Base-by-base conservation (phyloP, 2,888 invertebrate genomes). In the Hipparchia sbordonii region DNA sequence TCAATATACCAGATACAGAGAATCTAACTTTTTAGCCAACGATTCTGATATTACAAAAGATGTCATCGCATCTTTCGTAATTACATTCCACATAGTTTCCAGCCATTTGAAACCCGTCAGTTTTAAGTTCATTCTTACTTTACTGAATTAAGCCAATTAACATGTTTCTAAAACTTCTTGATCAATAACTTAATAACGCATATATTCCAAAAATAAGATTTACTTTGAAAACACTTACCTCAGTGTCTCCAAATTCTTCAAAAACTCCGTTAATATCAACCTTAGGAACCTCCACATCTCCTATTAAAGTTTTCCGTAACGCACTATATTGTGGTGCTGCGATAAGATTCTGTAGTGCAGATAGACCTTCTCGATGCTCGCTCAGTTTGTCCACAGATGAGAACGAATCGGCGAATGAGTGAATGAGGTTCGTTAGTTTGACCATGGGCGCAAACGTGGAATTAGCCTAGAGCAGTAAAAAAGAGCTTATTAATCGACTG, bases 381-480 rank as follows among this genome's bases (percentile, higher is more conserved):
- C 85, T 73, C 62, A 93, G 77, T 8, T 80, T 79, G 67, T 84
- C 83, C 52, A 93, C 77, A 0, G 92, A 85, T 0, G 89, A 82
- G 77, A 92, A 86, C 0, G 92, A 85, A 0, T 78, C 78, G 0
- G 94, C 84, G 77, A 94, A 87, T 0, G 90, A 86, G 72, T 91
- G 90, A 33, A 94, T 82, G 0, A 94, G 80, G 1, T 81, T 77
- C 0, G 88, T 85, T 59, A 95, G 80, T 10, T 90, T 89, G 45
- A 89, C 85, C 81, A 95, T 87, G 65, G 93, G 92, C 0, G 92
- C 86, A 78, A 95, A 95, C 0, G 94, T 94, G 6, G 86, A 80
- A 84, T 95, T 95, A 0, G 95, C 94, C 95, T 95, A 84, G 2
- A 74, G 74, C 1, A 72, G 52, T 33, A 13, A 2, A 61, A 61